Percentiles rank a stretch among this genome's conserved stretches.
phyloP scores from a whole-genome alignment of 2,113 vertebrate species.

The Epinephelus moara region DNA sequence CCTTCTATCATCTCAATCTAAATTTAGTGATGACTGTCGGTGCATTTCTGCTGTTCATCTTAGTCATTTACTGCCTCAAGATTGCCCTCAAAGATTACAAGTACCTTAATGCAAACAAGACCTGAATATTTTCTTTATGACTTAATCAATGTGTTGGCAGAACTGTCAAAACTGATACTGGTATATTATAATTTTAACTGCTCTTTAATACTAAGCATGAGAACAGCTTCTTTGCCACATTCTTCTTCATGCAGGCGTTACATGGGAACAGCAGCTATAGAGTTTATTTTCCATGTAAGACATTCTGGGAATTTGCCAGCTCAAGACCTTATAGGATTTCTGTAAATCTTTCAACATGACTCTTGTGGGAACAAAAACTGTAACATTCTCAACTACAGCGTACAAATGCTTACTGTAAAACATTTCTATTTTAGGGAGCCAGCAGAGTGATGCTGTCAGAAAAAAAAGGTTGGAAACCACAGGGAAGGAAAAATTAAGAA shows the following conservation, averaged over 20 bases:
- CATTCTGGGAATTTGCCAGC: conserved; percentile 5
- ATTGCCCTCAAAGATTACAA: conserved; percentile 9
- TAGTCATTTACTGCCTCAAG: conserved; percentile 8
- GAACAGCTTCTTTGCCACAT: neutral
- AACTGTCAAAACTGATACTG: neutral
- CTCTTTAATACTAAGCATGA: neutral
- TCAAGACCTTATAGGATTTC: neutral
- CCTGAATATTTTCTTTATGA: neutral
- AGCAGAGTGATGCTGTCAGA: neutral
- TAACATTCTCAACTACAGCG: neutral
- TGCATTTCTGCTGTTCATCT: conserved; percentile 4
- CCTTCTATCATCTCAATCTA: conserved; percentile 2
- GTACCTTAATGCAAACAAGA: neutral
- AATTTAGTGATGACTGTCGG: conserved; percentile 2
- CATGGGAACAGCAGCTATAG: neutral
- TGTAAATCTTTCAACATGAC: conserved; percentile 3
- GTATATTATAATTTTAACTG: neutral
- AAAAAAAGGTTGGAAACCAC: neutral
- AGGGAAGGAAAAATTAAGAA: neutral
- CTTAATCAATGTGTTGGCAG: neutral
- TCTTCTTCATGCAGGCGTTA: neutral
- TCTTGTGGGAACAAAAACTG: conserved; percentile 12
- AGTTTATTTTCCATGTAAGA: conserved; percentile 1
- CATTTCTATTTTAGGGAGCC: conserved; percentile 7
- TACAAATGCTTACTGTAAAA: neutral